Percentiles rank a stretch among this genome's conserved stretches.
phyloP scores from a whole-genome alignment of 2,113 vertebrate genomes.

The Cyanocitta stelleri region DNA sequence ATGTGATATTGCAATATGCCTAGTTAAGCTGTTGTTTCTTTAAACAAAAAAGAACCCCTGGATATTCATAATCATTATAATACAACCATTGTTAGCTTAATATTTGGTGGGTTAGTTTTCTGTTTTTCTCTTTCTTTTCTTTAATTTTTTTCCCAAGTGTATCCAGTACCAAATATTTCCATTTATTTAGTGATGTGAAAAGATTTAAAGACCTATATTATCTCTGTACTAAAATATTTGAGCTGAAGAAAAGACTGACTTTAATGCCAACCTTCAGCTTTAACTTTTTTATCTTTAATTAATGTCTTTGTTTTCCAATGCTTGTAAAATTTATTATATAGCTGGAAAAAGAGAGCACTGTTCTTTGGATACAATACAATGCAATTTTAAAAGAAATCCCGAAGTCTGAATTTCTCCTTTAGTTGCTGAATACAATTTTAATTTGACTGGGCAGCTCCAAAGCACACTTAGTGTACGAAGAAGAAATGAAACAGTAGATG shows the following conservation, averaged over 20 bases:
- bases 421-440: not conserved
- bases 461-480: not conserved
- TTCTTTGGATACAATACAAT: not conserved
- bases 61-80: not conserved
- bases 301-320: not conserved
- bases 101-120: not conserved
- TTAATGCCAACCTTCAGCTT: not conserved
- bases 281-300: not conserved
- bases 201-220: not conserved
- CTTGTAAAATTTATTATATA: not conserved
- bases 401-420: not conserved
- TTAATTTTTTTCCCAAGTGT: not conserved
- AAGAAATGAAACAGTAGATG: conserved; percentile 22
- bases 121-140: not conserved
- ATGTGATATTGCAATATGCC: not conserved
- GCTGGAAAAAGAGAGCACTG: not conserved
- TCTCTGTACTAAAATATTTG: not conserved
- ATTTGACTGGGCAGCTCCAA: not conserved
- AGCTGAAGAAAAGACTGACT: not conserved
- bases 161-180: not conserved
- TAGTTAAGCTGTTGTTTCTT: not conserved
- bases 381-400: not conserved
- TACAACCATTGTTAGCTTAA: not conserved
- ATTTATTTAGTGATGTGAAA: not conserved
- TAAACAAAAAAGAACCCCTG: not conserved